phyloP scores from a whole-genome alignment of 2,888 invertebrate species.

The Sylvicola cinctus region DNA sequence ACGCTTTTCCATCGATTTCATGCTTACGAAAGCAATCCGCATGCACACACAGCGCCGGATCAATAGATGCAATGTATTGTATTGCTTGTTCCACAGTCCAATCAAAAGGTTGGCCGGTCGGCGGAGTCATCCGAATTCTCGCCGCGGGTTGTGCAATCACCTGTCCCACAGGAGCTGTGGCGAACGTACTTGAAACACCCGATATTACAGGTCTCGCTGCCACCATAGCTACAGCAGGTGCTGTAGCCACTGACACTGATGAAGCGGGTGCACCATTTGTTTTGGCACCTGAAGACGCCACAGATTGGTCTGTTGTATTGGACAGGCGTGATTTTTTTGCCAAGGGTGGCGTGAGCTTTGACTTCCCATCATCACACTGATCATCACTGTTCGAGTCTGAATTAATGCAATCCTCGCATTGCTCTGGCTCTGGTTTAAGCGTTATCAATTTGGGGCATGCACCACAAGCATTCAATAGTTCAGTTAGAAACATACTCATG shows the following conservation, averaged over 20 bases:
- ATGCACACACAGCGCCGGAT: conserved; percentile 64
- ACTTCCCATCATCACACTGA: conserved; percentile 19
- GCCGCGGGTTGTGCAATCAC: conserved; percentile 26
- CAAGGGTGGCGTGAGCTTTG: conserved; percentile 9
- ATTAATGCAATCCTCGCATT: conserved; percentile 22
- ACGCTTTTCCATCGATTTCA: conserved; percentile 94
- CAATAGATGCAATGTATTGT: conserved; percentile 68
- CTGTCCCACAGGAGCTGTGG: conserved; percentile 14
- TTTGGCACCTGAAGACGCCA: background rate
- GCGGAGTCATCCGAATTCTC: conserved; percentile 19
- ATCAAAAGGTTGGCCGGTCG: conserved; percentile 44
- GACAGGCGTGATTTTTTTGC: background rate
- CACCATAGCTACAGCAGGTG: too few species aligned
- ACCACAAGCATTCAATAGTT: conserved; percentile 22
- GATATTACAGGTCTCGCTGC: conserved; percentile 22
- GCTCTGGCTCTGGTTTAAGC: conserved; percentile 21
- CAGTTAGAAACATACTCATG: conserved; percentile 22
- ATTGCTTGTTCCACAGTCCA: conserved; percentile 95
- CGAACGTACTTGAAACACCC: conserved; percentile 19
- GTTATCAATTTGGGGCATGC: conserved; percentile 25
- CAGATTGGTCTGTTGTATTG: background rate
- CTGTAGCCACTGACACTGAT: too few species aligned
- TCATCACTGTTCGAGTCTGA: conserved; percentile 13
- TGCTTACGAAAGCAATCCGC: conserved; percentile 85
- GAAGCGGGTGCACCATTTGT: conserved; percentile 1